Percentiles rank a stretch among this genome's conserved stretches.
Conservation (phyloP, 2,888 invertebrate species). For the Limnephilus marmoratus region DNA sequence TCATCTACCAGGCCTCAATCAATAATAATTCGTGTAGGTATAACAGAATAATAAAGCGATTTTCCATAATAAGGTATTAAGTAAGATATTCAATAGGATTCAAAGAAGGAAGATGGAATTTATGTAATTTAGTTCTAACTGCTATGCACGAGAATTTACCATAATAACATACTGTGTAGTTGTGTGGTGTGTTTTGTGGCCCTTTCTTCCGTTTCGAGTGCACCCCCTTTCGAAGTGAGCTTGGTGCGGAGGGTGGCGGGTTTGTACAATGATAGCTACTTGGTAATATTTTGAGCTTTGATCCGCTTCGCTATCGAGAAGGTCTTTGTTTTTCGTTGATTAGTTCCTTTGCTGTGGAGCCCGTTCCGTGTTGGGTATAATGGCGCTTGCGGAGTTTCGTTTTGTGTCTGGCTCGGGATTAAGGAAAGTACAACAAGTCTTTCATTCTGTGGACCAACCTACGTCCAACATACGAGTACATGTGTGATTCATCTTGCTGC, state of each 20-base stretch:
- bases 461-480: not conserved
- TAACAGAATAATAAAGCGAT: not conserved
- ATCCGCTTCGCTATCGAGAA: slow-evolving; percentile 56
- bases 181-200: not conserved
- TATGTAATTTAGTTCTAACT: not conserved
- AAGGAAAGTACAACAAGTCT: slow-evolving; percentile 35
- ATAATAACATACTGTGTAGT: not conserved
- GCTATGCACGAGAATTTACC: not conserved
- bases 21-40: not conserved
- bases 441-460: slow-evolving; percentile 35
- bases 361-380: slow-evolving; percentile 38
- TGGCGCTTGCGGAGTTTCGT: slow-evolving; percentile 43
- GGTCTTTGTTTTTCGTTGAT: slow-evolving; percentile 63
- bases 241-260: not conserved
- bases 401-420: slow-evolving; percentile 49
- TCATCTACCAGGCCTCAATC: not conserved
- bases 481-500: slow-evolving; percentile 26
- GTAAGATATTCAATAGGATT: no score
- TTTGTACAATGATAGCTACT: slow-evolving; percentile 59
- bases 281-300: slow-evolving; percentile 62
- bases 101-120: not conserved
- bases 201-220: not conserved
- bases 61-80: not conserved
- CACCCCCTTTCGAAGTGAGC: not conserved
- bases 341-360: slow-evolving; percentile 52